Base-by-base conservation (phyloP, 2,113 vertebrate genomes). In the Chinchilla lanigera region DNA sequence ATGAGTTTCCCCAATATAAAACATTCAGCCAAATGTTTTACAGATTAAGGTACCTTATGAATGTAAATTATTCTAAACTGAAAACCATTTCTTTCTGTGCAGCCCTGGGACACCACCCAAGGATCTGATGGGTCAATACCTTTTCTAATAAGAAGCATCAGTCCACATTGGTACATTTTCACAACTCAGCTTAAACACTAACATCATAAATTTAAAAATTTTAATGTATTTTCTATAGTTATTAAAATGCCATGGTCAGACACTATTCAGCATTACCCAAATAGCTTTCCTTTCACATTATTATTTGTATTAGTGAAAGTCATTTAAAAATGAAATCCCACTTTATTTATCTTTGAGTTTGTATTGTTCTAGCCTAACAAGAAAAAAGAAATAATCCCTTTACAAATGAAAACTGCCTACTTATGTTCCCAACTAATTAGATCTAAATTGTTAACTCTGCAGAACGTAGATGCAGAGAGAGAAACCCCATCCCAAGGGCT, bases 321-420 rank as follows among this genome's bases (percentile, higher is more conserved):
- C 80, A 95, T 95, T 97, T 94, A 44, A 47, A 95, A 81, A 94
- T 80, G 81, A 58, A 98, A 96, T 96, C 82, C 63, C 91, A 95
- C 96, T 97, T 97, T 89, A 97, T 90, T 90, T 75, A 93, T 97
- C 97, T 88, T 86, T 97, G 83, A 94, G 13, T 94, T 93, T 86
- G 95, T 85, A 96, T 93, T 97, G 92, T 97, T 91, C 95, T 77
- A 92, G 41, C 75, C 84, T 83, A 93, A 81, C 65, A 80, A 97
- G 89, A 41, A 19, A 44, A 44, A 52, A 89, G 82, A 92, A 96
- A 87, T 92, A 92, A 93, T 95, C 87, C 71, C 78, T 96, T 96
- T 93, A 84, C 95, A 97, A 97, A 97, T 92, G 96, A 98, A 98
- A 98, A 97, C 91, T 89, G 85, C 67, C 44, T 97, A 80, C 8